phyloP scores from a whole-genome alignment of 30 jellyfish, hydroid and myxozoan genomes.

The Cassiopea xamachana region DNA sequence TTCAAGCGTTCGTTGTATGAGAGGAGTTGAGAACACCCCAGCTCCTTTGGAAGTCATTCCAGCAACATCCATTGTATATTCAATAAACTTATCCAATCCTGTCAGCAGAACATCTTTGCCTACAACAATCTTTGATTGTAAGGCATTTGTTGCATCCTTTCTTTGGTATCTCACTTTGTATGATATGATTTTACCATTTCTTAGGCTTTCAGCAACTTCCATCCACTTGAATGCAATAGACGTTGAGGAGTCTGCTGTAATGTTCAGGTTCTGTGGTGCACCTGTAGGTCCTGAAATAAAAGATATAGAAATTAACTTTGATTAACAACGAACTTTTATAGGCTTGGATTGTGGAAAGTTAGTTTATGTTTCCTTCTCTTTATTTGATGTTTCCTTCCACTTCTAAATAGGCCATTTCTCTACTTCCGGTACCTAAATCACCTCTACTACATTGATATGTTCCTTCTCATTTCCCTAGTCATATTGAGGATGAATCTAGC shows the following conservation, averaged over 20 bases:
- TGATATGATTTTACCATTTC: constrained; percentile 20
- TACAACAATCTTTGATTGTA: not conserved
- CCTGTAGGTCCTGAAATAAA: constrained; percentile 27
- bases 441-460: too few species aligned
- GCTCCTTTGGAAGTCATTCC: constrained; percentile 51
- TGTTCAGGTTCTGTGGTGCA: constrained; percentile 31
- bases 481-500: too few species aligned
- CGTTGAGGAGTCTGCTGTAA: constrained; percentile 26
- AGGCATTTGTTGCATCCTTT: constrained; percentile 27
- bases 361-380: not conserved
- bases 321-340: not conserved
- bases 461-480: too few species aligned
- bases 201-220: constrained; percentile 12
- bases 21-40: constrained; percentile 30
- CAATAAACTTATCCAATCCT: constrained; percentile 51
- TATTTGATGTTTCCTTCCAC: not conserved
- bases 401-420: too few species aligned
- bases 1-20: constrained; percentile 11
- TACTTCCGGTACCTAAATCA: too few species aligned
- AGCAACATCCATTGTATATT: constrained; percentile 50
- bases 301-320: not conserved
- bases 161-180: constrained; percentile 40
- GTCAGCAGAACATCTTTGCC: not conserved
- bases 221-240: constrained; percentile 22
- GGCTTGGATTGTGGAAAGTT: too few species aligned